A percentile compares a stretch with the other conserved stretches of the same genome.
Conservation (phyloP, 2,888 invertebrate species). For the Cryptocheilus praepositus region DNA sequence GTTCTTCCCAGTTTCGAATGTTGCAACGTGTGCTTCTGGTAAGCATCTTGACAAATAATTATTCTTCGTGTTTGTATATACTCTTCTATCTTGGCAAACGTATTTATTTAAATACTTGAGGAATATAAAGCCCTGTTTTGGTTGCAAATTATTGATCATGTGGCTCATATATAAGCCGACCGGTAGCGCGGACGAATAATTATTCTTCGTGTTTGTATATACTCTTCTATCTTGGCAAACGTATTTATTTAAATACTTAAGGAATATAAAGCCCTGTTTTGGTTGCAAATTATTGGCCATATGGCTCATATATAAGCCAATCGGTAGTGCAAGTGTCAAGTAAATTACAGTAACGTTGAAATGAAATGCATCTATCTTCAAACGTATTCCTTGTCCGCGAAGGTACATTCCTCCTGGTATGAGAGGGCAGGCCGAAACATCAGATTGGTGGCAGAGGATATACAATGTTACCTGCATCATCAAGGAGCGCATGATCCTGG, state of each 20-base stretch:
- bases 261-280: too few relatives aligned
- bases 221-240: background rate
- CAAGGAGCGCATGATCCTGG: slow-evolving; percentile 82
- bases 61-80: background rate
- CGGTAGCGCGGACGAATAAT: background rate
- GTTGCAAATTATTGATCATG: too few relatives aligned
- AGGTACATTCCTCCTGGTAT: slow-evolving; percentile 79
- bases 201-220: background rate
- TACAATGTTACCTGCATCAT: slow-evolving; percentile 81
- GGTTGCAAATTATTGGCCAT: too few relatives aligned
- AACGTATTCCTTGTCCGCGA: background rate
- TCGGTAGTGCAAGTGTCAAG: too few relatives aligned
- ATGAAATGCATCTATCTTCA: too few relatives aligned
- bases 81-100: background rate
- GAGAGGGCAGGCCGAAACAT: slow-evolving; percentile 71
- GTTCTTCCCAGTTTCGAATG: slow-evolving; percentile 82
- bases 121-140: too few relatives aligned
- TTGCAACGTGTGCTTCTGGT: slow-evolving; percentile 95
- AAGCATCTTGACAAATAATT: slow-evolving; percentile 65
- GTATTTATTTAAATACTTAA: background rate
- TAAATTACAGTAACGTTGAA: too few relatives aligned
- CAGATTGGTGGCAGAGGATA: slow-evolving; percentile 77
- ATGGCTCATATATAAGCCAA: too few relatives aligned
- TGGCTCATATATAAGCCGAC: too few relatives aligned
- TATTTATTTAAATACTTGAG: background rate